Percentiles rank a stretch among this genome's conserved stretches.
Conservation (phyloP, 23 tunicate species). For the Styela clava region DNA sequence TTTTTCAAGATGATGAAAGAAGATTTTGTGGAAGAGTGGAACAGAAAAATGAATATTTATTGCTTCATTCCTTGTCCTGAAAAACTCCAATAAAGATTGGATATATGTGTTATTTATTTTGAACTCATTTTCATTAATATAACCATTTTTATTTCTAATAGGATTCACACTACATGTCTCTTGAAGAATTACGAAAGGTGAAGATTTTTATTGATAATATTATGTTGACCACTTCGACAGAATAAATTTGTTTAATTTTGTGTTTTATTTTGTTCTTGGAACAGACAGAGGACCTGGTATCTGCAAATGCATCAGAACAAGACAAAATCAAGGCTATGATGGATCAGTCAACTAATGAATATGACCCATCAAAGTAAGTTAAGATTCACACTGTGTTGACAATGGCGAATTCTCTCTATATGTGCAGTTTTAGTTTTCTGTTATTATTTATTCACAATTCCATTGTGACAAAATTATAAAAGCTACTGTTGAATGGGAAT, state of each 20-base stretch:
- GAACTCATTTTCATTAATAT: no score
- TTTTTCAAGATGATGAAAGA: no score
- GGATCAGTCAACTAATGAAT: constrained; percentile 75
- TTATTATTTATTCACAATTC: not conserved
- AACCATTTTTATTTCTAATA: not conserved
- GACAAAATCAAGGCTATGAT: constrained; percentile 89
- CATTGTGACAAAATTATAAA: no score
- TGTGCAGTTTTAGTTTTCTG: not conserved
- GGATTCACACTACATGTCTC: not conserved
- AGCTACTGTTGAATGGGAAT: no score
- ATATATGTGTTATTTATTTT: no score
- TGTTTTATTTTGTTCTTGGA: not conserved
- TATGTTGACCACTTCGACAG: not conserved
- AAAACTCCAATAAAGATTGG: no score
- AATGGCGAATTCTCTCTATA: not conserved
- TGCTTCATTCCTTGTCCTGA: no score
- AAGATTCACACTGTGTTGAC: no score
- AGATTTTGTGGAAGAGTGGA: no score
- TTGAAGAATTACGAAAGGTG: constrained; percentile 19
- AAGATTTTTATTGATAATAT: not conserved
- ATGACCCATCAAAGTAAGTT: constrained; percentile 81
- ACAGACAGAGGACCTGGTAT: constrained; percentile 77
- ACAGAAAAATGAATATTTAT: no score
- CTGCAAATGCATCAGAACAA: constrained; percentile 85
- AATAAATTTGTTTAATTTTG: not conserved